Base-by-base conservation (phyloP, 2,113 vertebrate genomes). In the Scortum barcoo region DNA sequence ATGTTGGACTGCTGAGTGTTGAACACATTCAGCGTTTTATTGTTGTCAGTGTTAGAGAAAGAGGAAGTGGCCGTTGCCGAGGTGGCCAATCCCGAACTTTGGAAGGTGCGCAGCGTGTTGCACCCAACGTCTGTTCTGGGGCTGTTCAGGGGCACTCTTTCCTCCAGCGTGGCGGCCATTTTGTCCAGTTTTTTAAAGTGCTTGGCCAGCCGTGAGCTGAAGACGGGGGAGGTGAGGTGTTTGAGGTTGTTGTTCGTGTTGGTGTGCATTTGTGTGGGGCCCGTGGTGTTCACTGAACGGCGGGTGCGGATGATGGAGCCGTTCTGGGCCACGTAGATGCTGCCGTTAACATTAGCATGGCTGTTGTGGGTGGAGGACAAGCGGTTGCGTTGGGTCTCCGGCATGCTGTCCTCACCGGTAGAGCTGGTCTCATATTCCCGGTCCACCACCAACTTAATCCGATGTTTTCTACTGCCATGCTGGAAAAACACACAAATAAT, bases 181-280 rank as follows among this genome's bases (percentile, higher is more conserved):
- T 96, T 98, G 93, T 98, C 97, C 48, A 97, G 91, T 94, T 97
- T 99, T 94, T 96, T 97, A 94, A 98, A 98, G 22, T 98, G 98
- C 90, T 97, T 98, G 65, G 96, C 96, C 63, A 97, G 89, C 77
- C 94, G 92, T 0, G 93, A 91, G 89, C 93, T 93, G 83, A 93
- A 92, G 83, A 90, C 81, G 0, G 97, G 97, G 24, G 97, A 98
- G 3, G 92, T 72, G 20, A 89, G n/a, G n/a, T n/a, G 93, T 89
- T 97, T 97, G 40, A 96, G 81, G 73, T 91, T 96, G 76, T 96
- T 97, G 5, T 88, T 87, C 0, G 93, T 73, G 62, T 96, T 94
- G 83, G 95, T 92, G 62, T 60, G 84, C 3, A 84, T 24, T 58
- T 81, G 86, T 0, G 78, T 19, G 17, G 78, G 80, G 1, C 75